Evolutionary conservation across 1,140 invertebrate genomes (phyloP), one percentile per base, ranked within the genome.

Genomic region (Conopomorpha cramerella): DNA sequence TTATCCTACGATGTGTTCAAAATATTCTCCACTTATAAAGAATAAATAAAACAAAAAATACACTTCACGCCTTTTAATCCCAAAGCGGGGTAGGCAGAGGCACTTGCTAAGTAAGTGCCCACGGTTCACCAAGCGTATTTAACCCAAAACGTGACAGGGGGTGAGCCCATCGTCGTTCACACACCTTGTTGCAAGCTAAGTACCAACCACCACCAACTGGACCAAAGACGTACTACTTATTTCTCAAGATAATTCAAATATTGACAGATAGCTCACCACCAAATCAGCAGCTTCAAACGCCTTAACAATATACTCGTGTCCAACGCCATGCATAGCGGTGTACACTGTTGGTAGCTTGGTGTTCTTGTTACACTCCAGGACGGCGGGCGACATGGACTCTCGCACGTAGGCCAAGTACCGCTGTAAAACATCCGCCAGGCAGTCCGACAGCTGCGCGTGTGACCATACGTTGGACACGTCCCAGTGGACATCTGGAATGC

Each of bases 311-410:
- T 87, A 97, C 7, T 83, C 65, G 61, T 92, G 89, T 1, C 95
- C 95, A 10, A 99, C 96, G 15, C 98, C 98, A 70, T 99, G 98
- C 90, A 99, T 96, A 0, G 97, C 91, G 28, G 95, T 98, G 51
- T 98, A 99, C 0, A 91, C 90, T 44, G 93, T 88, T 49, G 82
- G 83, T 2, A 95, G 55, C 14, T 77, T 63, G 2, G 84, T 81
- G 11, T 66, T 80, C 27, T 51, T 57, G 65, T 93, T 95, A 10
- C 82, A 51, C 48, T 78, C 63, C 6, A 66, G 52, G 16, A 78
- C 45, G 8, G 84, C 79, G 30, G 81, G 68, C 17, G 80, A 49
- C 19, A 85, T 67, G 28, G 64, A 70, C 8, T 79, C 57, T 6
- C 60, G 67, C 0, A 91, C 67, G 34, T 80, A 81, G n/a, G 81